Evolutionary conservation across 1,140 invertebrate species (phyloP).

Genomic region (Eumaeus atala): DNA sequence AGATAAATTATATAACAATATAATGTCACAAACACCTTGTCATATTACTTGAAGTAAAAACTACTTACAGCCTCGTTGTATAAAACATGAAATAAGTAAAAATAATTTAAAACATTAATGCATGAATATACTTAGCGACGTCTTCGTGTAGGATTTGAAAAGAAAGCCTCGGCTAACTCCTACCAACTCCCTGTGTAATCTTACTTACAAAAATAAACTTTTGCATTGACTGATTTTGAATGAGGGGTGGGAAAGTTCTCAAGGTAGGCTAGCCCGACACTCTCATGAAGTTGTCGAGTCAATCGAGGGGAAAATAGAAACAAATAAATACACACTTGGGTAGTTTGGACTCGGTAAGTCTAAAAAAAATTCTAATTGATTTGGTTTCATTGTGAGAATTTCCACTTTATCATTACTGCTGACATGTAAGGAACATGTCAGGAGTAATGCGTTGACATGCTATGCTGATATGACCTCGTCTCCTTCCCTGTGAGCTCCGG

Average conservation of each 20-base stretch:
- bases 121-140: conserved; percentile 48
- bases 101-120: conserved; percentile 69
- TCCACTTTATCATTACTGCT: too few species aligned
- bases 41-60: too few species aligned
- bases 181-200: conserved; percentile 68
- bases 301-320: conserved; percentile 66
- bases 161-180: conserved; percentile 64
- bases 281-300: conserved; percentile 48
- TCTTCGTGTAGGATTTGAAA: conserved; percentile 60
- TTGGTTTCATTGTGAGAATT: too few species aligned
- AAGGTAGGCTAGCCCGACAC: conserved; percentile 53
- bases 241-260: conserved; percentile 54
- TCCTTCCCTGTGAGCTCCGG: too few species aligned
- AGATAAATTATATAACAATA: too few species aligned
- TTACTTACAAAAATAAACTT: conserved; percentile 77
- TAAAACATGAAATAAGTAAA: conserved; percentile 19
- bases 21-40: too few species aligned
- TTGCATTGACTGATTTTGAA: conserved; percentile 75
- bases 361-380: too few species aligned
- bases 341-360: conserved; percentile 65
- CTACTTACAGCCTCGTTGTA: too few species aligned
- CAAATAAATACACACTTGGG: conserved; percentile 67
- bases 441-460: too few species aligned
- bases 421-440: too few species aligned
- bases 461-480: too few species aligned